Evolutionary conservation across 2,797 vertebrate genomes (phyloP), one percentile per base, ranked within the genome.

Genomic region (Leptatherina wallacei): DNA sequence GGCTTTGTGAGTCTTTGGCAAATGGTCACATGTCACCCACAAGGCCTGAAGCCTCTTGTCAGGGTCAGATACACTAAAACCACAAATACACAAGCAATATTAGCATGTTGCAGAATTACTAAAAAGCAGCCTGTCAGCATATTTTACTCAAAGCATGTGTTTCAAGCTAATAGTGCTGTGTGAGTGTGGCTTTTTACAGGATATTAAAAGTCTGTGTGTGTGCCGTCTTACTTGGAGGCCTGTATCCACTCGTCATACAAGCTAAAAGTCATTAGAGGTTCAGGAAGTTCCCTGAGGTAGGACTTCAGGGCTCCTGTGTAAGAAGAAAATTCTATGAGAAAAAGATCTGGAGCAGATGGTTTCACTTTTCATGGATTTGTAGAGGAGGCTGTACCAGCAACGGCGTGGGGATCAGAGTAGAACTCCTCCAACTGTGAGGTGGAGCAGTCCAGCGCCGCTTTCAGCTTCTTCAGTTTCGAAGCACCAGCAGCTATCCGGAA

Each of bases 401-500:
- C 98, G 0, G 98, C 98, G 0, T 99, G 98, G n/a, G 97, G 98
- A 82, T 99, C 98, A 0, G 96, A 99, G 88, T 98, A 99, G 84
- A 99, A 99, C 75, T 98, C 98, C 6, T 99, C 97, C 0, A 99
- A 93, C 88, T 99, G 97, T 0, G 98, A 99, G 20, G 97, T 96
- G 80, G 98, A 99, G 80, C 98, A 99, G 92, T 99, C 98, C 86
- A 99, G 79, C 0, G 98, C 98, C 0, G 98, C 98, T 90, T 99
- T 99, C 36, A 99, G 93, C 85, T 99, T 99, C 93, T 99, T 99
- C 63, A 99, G 93, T 79, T 99, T 99, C 38, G 98, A 99, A 51
- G 97, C 97, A 82, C 98, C 98, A 0, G 98, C 97, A 27, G 97
- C 98, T 59, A 99, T 98, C 85, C 98, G 94, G 94, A 99, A 99